Percentiles rank a stretch among this genome's conserved stretches.
phyloP scores from a whole-genome alignment of 2,797 vertebrate genomes.

The Capromys pilorides region DNA sequence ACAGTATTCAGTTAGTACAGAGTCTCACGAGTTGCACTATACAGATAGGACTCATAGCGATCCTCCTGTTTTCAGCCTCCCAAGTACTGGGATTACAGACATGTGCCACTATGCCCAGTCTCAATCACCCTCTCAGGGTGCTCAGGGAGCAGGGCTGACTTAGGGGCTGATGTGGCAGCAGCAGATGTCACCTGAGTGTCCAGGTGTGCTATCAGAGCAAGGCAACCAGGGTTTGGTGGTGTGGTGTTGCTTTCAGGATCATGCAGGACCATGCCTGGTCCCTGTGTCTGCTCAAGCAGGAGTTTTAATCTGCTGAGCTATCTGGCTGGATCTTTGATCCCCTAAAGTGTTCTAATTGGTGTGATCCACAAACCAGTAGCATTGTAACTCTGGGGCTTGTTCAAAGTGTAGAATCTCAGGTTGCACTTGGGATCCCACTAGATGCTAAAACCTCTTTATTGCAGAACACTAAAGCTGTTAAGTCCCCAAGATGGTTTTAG shows the following conservation, averaged over 20 bases:
- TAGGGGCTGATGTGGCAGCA: background rate
- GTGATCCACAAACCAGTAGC: background rate
- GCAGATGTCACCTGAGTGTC: background rate
- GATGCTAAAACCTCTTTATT: background rate
- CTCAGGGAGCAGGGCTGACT: background rate
- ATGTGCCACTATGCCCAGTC: too few species aligned
- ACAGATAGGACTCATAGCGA: too few species aligned
- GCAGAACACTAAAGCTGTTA: background rate
- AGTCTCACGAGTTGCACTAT: too few species aligned
- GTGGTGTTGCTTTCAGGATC: background rate
- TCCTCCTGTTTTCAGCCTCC: too few species aligned
- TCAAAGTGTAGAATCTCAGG: background rate
- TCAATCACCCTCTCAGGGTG: too few species aligned
- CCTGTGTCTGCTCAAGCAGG: too few species aligned
- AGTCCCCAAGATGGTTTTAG: background rate
- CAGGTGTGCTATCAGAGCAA: background rate
- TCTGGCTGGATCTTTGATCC: too few species aligned
- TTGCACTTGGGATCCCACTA: background rate
- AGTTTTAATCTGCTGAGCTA: too few species aligned
- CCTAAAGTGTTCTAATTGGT: slow-evolving; percentile 3
- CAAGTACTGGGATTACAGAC: too few species aligned
- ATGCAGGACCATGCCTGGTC: too few species aligned
- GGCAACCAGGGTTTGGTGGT: background rate
- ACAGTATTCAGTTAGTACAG: too few species aligned
- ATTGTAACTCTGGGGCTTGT: background rate